Base-by-base conservation (phyloP, 2,113 vertebrate genomes). In the Otolemur garnettii region DNA sequence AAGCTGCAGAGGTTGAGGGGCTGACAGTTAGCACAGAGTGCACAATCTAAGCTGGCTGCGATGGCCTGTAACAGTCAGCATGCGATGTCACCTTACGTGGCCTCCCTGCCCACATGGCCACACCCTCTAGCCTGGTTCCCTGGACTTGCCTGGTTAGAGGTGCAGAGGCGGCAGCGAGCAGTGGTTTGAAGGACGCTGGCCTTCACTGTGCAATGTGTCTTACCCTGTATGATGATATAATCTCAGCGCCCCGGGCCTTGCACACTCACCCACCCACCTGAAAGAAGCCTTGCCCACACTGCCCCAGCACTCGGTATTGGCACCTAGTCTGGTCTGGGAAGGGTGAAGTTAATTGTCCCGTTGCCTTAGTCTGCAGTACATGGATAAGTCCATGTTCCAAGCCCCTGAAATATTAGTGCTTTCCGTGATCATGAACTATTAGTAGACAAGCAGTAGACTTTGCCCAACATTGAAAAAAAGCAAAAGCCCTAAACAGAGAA, bases 21-120 rank as follows among this genome's bases (percentile, higher is more conserved):
- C 55, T 26, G 5, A 24, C 28, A 7, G 42, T n/a, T 8, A 13
- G 17, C 1, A 15, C 22, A 2, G 55, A 50, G 10, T 9, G 7
- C 8, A 9, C 45, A 50, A 50, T 1, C 8, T 50, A 8, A 50
- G 45, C 45, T 50, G 45, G 45, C 45, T 9, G 8, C 45, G 8
- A 50, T 50, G 45, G 45, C 8, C 45, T 13, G 8, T 10, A n/a
- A 1, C 78, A 12, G 0, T 64, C 15, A 5, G 2, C 1, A 10
- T 26, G 45, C 12, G 0, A 28, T 0, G 21, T 50, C 3, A 28
- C 17, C 26, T 68, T 22, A 4, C 0, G 0, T 26, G 10, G 0
- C 2, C 45, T 33, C 62, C 60, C 6, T 0, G 17, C 15, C 33
- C 68, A 18, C 2, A 0, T 68, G 66, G 66, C 30, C 66, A 68